A percentile compares a stretch with the other conserved stretches of the same genome.
Evolutionary conservation across 2,888 invertebrate genomes (phyloP).

Genomic region (Fragum sueziense): DNA sequence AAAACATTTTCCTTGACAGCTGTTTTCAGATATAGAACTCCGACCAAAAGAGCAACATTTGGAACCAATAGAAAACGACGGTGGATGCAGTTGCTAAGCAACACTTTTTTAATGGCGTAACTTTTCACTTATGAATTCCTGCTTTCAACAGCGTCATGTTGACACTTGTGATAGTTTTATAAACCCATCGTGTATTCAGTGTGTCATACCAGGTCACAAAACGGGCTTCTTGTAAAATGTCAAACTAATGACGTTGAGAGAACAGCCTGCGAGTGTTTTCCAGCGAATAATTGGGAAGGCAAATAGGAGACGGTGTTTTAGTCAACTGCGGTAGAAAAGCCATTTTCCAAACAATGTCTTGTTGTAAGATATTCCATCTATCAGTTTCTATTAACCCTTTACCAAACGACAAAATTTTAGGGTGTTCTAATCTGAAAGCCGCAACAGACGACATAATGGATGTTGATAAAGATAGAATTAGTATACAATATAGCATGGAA

Average conservation of each 20-base stretch:
- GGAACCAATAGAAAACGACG: slow-evolving; percentile 75
- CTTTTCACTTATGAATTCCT: slow-evolving; percentile 15
- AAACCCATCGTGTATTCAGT: too few species aligned
- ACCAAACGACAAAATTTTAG: too few species aligned
- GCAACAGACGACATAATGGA: too few species aligned
- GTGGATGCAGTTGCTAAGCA: slow-evolving; percentile 71
- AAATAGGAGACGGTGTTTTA: too few species aligned
- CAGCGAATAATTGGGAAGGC: too few species aligned
- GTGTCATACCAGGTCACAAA: too few species aligned
- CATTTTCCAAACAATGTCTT: background rate
- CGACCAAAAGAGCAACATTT: slow-evolving; percentile 74
- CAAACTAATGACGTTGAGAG: too few species aligned
- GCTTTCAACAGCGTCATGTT: slow-evolving; percentile 15
- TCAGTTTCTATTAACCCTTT: background rate
- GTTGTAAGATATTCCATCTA: background rate
- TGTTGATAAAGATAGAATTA: too few species aligned
- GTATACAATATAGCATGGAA: too few species aligned
- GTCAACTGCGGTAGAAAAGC: background rate
- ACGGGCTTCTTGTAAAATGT: too few species aligned
- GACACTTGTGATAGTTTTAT: slow-evolving; percentile 18
- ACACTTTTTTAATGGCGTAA: background rate
- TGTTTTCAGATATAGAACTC: slow-evolving; percentile 73
- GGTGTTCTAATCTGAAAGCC: too few species aligned
- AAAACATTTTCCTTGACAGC: slow-evolving; percentile 59
- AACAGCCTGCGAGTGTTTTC: too few species aligned